Evolutionary conservation across 2,797 vertebrate genomes (phyloP).

Genomic region (Ambastaia sidthimunki): DNA sequence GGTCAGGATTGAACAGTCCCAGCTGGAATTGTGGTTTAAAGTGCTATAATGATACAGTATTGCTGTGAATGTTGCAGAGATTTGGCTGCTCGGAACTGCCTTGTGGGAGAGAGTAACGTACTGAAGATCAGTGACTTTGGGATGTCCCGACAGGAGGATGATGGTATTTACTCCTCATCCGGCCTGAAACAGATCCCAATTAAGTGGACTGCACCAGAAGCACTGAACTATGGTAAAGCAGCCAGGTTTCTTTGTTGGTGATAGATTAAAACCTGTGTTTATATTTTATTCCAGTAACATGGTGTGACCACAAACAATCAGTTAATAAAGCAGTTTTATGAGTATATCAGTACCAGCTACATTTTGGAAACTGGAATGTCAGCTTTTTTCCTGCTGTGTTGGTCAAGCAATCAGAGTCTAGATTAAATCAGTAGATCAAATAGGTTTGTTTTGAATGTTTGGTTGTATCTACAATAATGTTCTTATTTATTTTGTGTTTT

Average conservation of each 20-base stretch:
- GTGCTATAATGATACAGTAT: background rate
- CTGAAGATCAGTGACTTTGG: conserved; percentile 99
- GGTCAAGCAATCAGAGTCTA: no score
- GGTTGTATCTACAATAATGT: background rate
- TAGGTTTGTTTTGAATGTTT: background rate
- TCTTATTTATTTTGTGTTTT: conserved; percentile 2
- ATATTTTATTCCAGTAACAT: background rate
- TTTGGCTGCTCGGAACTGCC: conserved; percentile 95
- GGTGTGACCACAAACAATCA: background rate
- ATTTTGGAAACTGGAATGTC: no score
- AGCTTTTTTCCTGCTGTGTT: no score
- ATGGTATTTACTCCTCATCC: conserved; percentile 95
- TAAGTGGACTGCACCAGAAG: conserved; percentile 98
- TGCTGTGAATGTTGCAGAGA: conserved; percentile 79
- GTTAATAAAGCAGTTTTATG: background rate
- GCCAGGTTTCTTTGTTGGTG: background rate
- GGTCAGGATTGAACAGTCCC: background rate
- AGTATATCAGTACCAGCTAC: no score
- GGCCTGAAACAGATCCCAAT: conserved; percentile 98
- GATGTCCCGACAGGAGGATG: conserved; percentile 97
- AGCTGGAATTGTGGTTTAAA: background rate
- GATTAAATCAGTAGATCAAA: no score
- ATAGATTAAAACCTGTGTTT: no score
- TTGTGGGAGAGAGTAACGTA: conserved; percentile 89
- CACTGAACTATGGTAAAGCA: conserved; percentile 91